A percentile compares a stretch with the other conserved stretches of the same genome.
phyloP scores from a whole-genome alignment of 2,113 vertebrate species.

The Rynchops niger region DNA sequence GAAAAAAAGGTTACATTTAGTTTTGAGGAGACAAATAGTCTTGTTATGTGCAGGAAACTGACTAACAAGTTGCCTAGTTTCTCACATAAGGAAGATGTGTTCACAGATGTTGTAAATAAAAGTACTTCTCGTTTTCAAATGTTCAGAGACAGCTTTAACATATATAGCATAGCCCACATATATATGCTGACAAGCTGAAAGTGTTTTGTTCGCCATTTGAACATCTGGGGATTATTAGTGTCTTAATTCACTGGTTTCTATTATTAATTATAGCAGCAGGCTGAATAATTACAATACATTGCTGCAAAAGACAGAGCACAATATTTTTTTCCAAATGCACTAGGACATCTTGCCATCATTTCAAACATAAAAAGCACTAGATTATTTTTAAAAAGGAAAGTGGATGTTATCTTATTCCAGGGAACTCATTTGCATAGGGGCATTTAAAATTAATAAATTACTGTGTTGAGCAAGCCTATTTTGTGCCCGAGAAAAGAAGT shows the following conservation, averaged over 20 bases:
- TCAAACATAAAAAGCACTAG: slow-evolving; percentile 52
- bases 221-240: slow-evolving; percentile 76
- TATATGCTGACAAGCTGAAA: slow-evolving; percentile 69
- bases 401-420: slow-evolving; percentile 61
- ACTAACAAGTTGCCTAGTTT: slow-evolving; percentile 10
- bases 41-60: not conserved
- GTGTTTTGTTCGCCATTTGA: slow-evolving; percentile 68
- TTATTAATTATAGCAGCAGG: slow-evolving; percentile 72
- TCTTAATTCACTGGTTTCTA: slow-evolving; percentile 71
- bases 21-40: not conserved
- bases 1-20: not conserved
- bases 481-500: slow-evolving; percentile 46
- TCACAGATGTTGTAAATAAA: not conserved
- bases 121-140: not conserved
- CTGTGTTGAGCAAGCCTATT: slow-evolving; percentile 54
- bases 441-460: slow-evolving; percentile 71
- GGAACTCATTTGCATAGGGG: slow-evolving; percentile 66
- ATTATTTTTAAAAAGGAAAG: slow-evolving; percentile 68
- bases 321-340: slow-evolving; percentile 23
- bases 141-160: slow-evolving; percentile 6
- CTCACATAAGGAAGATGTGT: not conserved
- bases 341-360: slow-evolving; percentile 63
- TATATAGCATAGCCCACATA: slow-evolving; percentile 27
- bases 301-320: slow-evolving; percentile 50
- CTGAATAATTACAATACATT: slow-evolving; percentile 65